phyloP scores from a whole-genome alignment of 2,888 invertebrate genomes.

The Phyto melanocephala region DNA sequence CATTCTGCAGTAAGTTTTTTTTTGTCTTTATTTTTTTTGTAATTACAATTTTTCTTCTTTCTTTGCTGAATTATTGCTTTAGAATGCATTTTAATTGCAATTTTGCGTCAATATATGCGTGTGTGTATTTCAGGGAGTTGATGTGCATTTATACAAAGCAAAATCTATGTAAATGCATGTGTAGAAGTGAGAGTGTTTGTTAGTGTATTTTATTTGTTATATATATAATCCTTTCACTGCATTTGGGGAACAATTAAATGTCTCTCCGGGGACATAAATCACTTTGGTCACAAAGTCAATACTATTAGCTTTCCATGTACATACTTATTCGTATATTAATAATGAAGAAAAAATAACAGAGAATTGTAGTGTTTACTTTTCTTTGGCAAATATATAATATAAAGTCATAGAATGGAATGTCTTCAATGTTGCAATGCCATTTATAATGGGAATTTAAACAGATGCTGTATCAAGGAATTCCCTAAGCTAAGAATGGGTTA shows the following conservation, averaged over 20 bases:
- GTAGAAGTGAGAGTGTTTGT: no score
- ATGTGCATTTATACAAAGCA: slow-evolving; percentile 2
- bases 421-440: slow-evolving; percentile 3
- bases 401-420: neutral
- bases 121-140: slow-evolving; percentile 24
- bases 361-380: slow-evolving; percentile 41
- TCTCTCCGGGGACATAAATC: slow-evolving; percentile 64
- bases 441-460: slow-evolving; percentile 49
- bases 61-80: slow-evolving; percentile 60
- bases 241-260: slow-evolving; percentile 63
- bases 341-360: slow-evolving; percentile 5
- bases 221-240: slow-evolving; percentile 54
- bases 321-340: neutral
- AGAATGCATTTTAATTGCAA: slow-evolving; percentile 64
- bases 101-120: slow-evolving; percentile 41
- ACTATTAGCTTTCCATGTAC: slow-evolving; percentile 55
- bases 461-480: slow-evolving; percentile 14
- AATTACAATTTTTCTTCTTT: slow-evolving; percentile 5
- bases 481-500: slow-evolving; percentile 17
- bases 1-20: slow-evolving; percentile 38
- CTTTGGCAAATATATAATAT: neutral
- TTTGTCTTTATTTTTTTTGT: neutral
- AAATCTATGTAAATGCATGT: no score
- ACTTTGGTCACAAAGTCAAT: slow-evolving; percentile 63
- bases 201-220: slow-evolving; percentile 19